phyloP scores from a whole-genome alignment of 2,888 invertebrate species.

The Sialis fuliginosa region DNA sequence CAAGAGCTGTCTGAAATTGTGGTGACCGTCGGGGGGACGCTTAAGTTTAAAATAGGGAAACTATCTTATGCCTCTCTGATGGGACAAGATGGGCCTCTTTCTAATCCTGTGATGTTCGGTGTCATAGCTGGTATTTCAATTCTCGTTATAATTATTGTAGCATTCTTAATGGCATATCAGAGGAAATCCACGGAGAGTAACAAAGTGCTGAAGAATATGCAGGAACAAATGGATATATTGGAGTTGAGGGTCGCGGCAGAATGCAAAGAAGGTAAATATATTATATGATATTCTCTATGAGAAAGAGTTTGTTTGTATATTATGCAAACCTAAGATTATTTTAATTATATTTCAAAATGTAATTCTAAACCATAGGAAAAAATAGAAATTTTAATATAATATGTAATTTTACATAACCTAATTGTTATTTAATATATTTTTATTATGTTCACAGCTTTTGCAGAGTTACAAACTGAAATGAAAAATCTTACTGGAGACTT shows the following conservation, averaged over 20 bases:
- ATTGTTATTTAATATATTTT: background rate
- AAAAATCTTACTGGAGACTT: slow-evolving; percentile 89
- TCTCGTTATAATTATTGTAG: slow-evolving; percentile 60
- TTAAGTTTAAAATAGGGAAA: slow-evolving; percentile 73
- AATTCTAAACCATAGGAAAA: no score
- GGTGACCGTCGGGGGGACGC: slow-evolving; percentile 69
- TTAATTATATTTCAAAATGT: slow-evolving; percentile 2
- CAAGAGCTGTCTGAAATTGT: slow-evolving; percentile 62
- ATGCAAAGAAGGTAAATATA: slow-evolving; percentile 56
- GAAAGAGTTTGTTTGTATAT: no score
- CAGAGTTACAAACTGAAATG: slow-evolving; percentile 94
- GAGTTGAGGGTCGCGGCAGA: slow-evolving; percentile 92
- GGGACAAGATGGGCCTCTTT: slow-evolving; percentile 59
- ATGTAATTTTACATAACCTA: slow-evolving; percentile 1
- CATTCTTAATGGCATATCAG: slow-evolving; percentile 80
- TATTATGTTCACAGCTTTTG: slow-evolving; percentile 49
- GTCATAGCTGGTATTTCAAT: slow-evolving; percentile 60
- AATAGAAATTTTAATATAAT: no score
- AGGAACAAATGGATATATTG: slow-evolving; percentile 97
- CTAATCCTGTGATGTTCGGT: slow-evolving; percentile 67
- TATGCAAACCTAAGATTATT: no score
- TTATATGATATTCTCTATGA: background rate
- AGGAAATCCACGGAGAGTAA: slow-evolving; percentile 93
- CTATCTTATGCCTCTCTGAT: slow-evolving; percentile 73
- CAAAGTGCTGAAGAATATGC: slow-evolving; percentile 94